Evolutionary conservation across 2,113 vertebrate species (phyloP), one percentile per base, ranked within the genome.

Genomic region (Hoplias malabaricus): DNA sequence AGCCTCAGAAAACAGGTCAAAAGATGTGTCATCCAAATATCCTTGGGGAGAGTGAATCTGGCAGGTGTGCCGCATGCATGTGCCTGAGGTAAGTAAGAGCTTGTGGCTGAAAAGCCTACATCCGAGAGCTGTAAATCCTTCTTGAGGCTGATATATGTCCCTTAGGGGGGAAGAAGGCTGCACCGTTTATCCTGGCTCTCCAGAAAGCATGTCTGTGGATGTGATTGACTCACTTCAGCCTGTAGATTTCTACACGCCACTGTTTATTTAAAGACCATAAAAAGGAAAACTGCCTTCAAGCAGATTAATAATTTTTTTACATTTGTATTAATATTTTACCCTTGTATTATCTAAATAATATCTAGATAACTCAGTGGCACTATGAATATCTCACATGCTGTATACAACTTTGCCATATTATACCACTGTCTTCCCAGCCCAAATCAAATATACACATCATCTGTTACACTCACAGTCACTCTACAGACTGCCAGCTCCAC

Each of bases 91-190:
- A 63, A 63, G 59, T 3, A 9, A 63, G 14, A 4, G 31, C 21
- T 7, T 19, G 33, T 36, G 33, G 59, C 59, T 63, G 33, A 36
- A 63, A 63, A 63, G 16, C 59, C 59, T 19, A n/a, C 33, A 36
- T 36, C 59, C 33, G 7, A 36, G 16, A n/a, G 59, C 31, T 36
- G 34, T 63, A 63, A 63, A 63, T 63, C 33, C 33, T 63, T n/a
- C 59, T 63, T 25, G 33, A 63, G 59, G 36, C 59, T 36, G 59
- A 36, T 63, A 63, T 63, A 36, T 63, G 31, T 10, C 59, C 59
- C 59, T 36, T n/a, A 63, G 59, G 59, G 33, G 33, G 19, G n/a
- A 21, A 19, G n/a, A 23, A 21, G 31, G 59, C 31, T n/a, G 31
- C 2, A 11, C 31, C 29, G 16, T 61, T 61, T 63, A 63, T 63